Percentiles rank a stretch among this genome's conserved stretches.
Evolutionary conservation across 2,888 invertebrate genomes (phyloP).

Genomic region (Oxyteleia sp.): DNA sequence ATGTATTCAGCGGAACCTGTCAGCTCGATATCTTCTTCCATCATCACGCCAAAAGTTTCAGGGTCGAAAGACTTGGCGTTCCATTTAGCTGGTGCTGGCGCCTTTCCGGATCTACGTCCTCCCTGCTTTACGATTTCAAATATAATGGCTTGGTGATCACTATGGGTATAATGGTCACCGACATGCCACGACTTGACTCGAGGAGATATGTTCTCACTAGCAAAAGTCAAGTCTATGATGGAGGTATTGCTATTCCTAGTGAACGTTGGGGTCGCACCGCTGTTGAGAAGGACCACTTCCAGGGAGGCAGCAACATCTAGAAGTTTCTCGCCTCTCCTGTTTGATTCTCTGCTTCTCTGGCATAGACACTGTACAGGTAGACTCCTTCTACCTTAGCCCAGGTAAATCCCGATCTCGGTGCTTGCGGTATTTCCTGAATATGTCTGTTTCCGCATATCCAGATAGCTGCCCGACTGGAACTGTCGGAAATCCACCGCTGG

Average conservation of each 20-base stretch:
- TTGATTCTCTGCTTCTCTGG: too few species aligned
- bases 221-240: neutral
- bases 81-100: neutral
- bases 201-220: neutral
- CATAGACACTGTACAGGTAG: too few species aligned
- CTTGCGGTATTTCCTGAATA: too few species aligned
- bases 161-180: neutral
- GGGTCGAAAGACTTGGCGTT: neutral
- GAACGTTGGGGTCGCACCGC: too few species aligned
- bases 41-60: neutral
- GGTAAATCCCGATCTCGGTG: too few species aligned
- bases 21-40: neutral
- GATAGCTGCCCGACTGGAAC: too few species aligned
- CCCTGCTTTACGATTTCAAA: neutral
- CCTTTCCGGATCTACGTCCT: neutral
- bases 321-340: too few species aligned
- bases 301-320: neutral
- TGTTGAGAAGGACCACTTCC: too few species aligned
- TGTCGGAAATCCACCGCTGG: too few species aligned
- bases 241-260: neutral
- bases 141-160: neutral
- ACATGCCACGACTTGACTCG: conserved; percentile 4
- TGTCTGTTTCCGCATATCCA: too few species aligned
- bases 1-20: neutral
- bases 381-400: too few species aligned